Evolutionary conservation across 37 sponge, comb jelly and placozoan genomes (phyloP).

Genomic region (Aplysina aerophoba): DNA sequence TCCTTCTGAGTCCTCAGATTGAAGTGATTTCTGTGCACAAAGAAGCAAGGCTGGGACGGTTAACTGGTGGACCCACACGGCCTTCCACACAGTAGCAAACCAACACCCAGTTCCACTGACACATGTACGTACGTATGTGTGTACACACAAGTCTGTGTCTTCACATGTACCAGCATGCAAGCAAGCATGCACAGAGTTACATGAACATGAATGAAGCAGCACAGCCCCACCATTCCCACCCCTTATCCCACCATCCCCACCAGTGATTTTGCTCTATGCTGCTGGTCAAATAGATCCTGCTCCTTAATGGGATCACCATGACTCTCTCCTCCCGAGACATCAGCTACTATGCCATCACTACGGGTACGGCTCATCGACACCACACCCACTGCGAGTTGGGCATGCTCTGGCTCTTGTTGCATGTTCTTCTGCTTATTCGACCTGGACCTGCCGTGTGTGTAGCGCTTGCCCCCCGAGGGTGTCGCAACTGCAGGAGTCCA

Average conservation of each 20-base stretch:
- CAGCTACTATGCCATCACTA: conserved; percentile 48
- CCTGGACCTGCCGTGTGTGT: too few species aligned
- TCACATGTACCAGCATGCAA: background rate
- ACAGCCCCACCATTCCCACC: background rate
- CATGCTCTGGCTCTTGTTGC: too few species aligned
- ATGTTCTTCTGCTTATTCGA: too few species aligned
- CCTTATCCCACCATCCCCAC: conserved; percentile 5
- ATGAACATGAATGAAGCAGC: background rate
- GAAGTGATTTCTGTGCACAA: conserved; percentile 42
- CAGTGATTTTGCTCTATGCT: conserved; percentile 49
- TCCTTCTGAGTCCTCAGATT: conserved; percentile 40
- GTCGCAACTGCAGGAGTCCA: too few species aligned
- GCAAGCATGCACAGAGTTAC: background rate
- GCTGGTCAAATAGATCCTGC: background rate
- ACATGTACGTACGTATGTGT: background rate
- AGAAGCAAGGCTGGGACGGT: background rate
- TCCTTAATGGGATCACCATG: conserved; percentile 4
- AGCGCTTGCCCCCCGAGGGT: too few species aligned
- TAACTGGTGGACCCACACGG: background rate
- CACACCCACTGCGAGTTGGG: background rate
- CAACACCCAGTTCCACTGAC: background rate
- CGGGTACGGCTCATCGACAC: conserved; percentile 41
- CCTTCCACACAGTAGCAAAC: background rate
- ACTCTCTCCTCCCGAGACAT: conserved; percentile 29
- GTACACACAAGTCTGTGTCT: background rate